Conservation (phyloP, 2,113 vertebrate genomes). For the Cacatua alba region DNA sequence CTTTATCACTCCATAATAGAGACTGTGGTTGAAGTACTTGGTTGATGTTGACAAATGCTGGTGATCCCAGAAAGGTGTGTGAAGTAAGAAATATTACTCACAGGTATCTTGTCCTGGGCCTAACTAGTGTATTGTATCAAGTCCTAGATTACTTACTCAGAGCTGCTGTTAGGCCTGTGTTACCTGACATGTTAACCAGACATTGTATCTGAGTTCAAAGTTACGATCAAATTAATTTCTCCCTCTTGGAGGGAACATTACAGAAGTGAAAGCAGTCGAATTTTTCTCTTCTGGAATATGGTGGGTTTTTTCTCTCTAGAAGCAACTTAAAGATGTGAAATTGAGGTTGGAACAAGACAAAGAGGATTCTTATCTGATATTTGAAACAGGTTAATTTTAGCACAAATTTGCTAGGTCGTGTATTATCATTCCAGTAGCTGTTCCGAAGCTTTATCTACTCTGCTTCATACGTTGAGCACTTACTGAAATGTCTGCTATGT, state of each 20-base stretch:
- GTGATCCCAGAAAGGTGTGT: background rate
- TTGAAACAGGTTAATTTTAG: background rate
- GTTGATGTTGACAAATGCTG: no score
- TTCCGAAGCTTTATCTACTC: background rate
- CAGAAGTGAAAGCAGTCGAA: background rate
- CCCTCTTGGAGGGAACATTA: background rate
- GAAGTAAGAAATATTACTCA: rapidly evolving
- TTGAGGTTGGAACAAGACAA: background rate
- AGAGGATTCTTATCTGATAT: background rate
- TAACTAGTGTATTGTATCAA: background rate
- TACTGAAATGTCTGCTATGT: background rate
- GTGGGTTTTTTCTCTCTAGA: background rate
- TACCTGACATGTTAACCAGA: background rate
- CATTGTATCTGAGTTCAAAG: background rate
- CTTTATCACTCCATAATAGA: no score
- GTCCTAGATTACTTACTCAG: background rate
- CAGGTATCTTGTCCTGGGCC: background rate
- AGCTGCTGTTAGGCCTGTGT: background rate
- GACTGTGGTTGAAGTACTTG: no score
- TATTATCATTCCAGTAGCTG: slow-evolving; percentile 1
- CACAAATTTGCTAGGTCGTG: background rate
- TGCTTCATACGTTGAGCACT: background rate
- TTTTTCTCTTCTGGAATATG: rapidly evolving
- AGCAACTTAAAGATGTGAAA: background rate
- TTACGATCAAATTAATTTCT: background rate